Base-by-base conservation (phyloP, 2,113 vertebrate species). In the Miniopterus natalensis region DNA sequence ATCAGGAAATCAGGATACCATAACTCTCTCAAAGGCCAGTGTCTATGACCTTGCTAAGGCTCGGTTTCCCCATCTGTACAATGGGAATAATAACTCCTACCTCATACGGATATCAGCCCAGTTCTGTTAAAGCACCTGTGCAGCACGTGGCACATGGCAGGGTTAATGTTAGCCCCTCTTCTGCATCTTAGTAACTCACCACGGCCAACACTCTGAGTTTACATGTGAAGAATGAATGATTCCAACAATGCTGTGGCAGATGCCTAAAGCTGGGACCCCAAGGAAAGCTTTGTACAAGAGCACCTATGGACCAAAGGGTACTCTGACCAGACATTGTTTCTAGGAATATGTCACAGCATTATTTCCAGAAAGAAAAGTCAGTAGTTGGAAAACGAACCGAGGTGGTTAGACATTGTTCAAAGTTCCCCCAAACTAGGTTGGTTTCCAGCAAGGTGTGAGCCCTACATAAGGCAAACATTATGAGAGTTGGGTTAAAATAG, bases 341-440 rank as follows among this genome's bases (percentile, higher is more conserved):
- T 47, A 84, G 74, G n/a, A 95, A 65, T 8, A 93, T 6, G 3
- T 2, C 45, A 49, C 13, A 40, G 45, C 10, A 17, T 92, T 31
- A 49, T 63, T 92, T 68, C 88, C 51, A 71, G 36, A 42, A 84
- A 74, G 74, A 74, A 83, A 79, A 66, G 49, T 71, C 59, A 53
- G 25, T 31, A 42, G 15, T 31, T 90, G 7, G 40, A 70, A 95
- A 88, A 36, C 36, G 36, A 36, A 84, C 23, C 2, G 6, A 93
- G 25, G 57, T 2, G 23, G 45, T 9, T 79, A 45, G 65, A 51
- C 18, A 57, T 40, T 57, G 8, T 29, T 47, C 55, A 45, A 66
- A 21, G 17, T 61, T 74, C 31, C 21, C 70, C 23, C 18, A 45
- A 36, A 80, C 40, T 29, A 57, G 17, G 31, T 71, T 73, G n/a